Evolutionary conservation across 2,113 vertebrate genomes (phyloP).

Genomic region (Cyphotilapia sp.): DNA sequence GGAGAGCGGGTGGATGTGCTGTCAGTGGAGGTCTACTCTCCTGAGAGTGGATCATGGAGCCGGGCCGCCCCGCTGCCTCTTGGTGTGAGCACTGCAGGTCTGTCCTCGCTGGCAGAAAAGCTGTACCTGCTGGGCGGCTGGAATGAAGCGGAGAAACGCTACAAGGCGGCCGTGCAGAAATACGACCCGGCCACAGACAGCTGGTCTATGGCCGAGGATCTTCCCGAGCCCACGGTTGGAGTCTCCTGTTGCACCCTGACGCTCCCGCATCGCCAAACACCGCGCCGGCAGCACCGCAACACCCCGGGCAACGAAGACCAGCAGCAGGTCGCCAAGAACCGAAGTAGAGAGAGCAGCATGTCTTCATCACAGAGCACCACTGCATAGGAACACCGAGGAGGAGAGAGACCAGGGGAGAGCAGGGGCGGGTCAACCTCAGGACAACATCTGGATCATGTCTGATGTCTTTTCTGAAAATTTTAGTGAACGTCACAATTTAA

Average conservation of each 20-base stretch:
- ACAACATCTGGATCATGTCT: slow-evolving; percentile 15
- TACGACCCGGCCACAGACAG: slow-evolving; percentile 74
- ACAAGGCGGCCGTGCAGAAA: slow-evolving; percentile 74
- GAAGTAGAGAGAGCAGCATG: slow-evolving; percentile 54
- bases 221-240: slow-evolving; percentile 76
- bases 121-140: slow-evolving; percentile 78
- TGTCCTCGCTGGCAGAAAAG: slow-evolving; percentile 61
- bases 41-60: slow-evolving; percentile 64
- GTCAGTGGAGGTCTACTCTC: slow-evolving; percentile 72
- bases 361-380: slow-evolving; percentile 14
- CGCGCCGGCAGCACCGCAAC: slow-evolving; percentile 69
- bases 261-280: slow-evolving; percentile 60
- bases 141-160: slow-evolving; percentile 79
- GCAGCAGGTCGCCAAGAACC: slow-evolving; percentile 12
- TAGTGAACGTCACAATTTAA: not conserved
- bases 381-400: not conserved
- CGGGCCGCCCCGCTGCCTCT: slow-evolving; percentile 61
- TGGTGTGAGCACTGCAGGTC: slow-evolving; percentile 77
- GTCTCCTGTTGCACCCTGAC: slow-evolving; percentile 78
- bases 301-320: slow-evolving; percentile 49
- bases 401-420: not conserved
- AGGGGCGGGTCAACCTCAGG: not conserved
- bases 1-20: slow-evolving; percentile 77
- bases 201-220: slow-evolving; percentile 71
- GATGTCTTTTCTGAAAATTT: not conserved